Evolutionary conservation across 2,888 invertebrate genomes (phyloP).

Genomic region (Minunthozetes semirufus): DNA sequence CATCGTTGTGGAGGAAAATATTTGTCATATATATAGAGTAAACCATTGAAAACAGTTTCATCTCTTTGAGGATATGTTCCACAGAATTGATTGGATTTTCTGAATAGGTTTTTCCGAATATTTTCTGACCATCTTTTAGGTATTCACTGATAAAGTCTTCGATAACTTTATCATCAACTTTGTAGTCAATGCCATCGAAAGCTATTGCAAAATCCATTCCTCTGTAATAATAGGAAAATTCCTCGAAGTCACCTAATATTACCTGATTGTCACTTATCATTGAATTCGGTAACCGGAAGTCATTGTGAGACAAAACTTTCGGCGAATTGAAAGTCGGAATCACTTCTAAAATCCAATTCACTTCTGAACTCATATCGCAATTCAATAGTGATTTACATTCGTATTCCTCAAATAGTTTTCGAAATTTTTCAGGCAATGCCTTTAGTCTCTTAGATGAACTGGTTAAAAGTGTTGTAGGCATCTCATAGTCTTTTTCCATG

Average conservation of each 20-base stretch:
- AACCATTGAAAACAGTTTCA: neutral
- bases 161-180: neutral
- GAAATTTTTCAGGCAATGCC: neutral
- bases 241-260: slow-evolving; percentile 20
- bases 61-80: neutral
- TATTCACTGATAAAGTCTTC: neutral
- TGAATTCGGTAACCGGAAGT: slow-evolving; percentile 12
- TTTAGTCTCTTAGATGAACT: neutral
- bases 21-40: neutral
- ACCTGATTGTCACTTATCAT: neutral
- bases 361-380: slow-evolving; percentile 17
- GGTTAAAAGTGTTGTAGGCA: neutral
- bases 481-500: slow-evolving; percentile 63
- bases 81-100: neutral
- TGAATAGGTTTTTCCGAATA: neutral
- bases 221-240: slow-evolving; percentile 8
- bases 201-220: neutral
- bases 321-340: neutral
- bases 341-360: slow-evolving; percentile 7
- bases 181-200: neutral
- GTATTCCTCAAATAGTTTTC: slow-evolving; percentile 3
- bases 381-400: neutral
- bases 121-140: neutral
- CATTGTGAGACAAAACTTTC: slow-evolving; percentile 14
- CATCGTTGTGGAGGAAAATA: neutral